A percentile compares a stretch with the other conserved stretches of the same genome.
These are phyloP conservation scores for Cossypha polioptera DNA, from an alignment of 2,797 vertebrate species.

Conservation along the genomic window DNA sequence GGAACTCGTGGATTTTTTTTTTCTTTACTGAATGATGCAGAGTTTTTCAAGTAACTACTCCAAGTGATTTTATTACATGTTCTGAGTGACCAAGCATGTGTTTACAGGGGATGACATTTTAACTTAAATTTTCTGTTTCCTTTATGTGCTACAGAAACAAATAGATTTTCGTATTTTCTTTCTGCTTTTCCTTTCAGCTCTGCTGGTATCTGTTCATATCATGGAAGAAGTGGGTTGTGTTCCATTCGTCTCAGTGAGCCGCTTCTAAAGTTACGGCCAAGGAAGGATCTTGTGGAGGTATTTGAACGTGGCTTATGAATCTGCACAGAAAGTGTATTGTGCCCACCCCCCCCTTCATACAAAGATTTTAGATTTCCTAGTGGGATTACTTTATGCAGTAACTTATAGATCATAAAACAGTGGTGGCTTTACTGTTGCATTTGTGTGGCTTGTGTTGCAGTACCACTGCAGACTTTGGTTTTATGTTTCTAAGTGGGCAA, in stretches of 20 bases:
- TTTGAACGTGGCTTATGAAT: neutral
- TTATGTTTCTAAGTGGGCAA: neutral
- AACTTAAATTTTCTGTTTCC: neutral
- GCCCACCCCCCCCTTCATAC: neutral
- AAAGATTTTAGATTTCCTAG: neutral
- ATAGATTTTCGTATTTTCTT: neutral
- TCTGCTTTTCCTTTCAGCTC: conserved; percentile 76
- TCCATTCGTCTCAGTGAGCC: conserved; percentile 95
- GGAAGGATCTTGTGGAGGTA: conserved; percentile 94
- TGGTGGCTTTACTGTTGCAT: neutral
- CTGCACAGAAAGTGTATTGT: neutral
- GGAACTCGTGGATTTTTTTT: neutral
- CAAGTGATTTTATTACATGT: neutral
- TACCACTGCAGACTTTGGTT: neutral
- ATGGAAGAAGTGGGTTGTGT: conserved; percentile 90
- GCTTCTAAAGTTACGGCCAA: conserved; percentile 88
- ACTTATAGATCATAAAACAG: neutral
- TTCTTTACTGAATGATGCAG: neutral
- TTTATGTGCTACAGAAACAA: neutral
- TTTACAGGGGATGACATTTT: neutral
- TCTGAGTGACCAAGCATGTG: neutral
- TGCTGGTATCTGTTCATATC: conserved; percentile 93
- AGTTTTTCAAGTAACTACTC: neutral
- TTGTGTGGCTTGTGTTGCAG: neutral
- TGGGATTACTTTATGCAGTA: neutral